Base-by-base conservation (phyloP, 2,888 invertebrate species). In the Diplolepis rosae region DNA sequence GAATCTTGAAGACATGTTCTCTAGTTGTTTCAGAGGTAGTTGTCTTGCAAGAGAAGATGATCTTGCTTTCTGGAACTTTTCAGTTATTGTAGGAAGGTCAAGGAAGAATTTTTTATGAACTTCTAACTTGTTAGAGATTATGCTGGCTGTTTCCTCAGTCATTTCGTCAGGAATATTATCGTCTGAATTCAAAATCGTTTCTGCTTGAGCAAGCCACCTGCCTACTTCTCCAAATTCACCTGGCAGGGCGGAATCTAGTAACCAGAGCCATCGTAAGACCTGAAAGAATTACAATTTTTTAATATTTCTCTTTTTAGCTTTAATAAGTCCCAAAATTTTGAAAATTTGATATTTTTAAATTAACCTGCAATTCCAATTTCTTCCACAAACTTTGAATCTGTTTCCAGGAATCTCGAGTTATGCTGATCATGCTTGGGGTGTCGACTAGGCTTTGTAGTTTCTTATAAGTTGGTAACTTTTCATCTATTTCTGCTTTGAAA, bases 41-140 rank as follows among this genome's bases (percentile, higher is more conserved):
- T 94, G 92, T 71, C 92, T 90, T 24, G 93, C 93, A 76, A 93
- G 90, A 0, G 94, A 92, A 35, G 94, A 92, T 74, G 92, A 90
- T 83, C 93, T 92, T 52, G 94, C 94, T 77, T 93, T 92, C 78
- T 94, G 92, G 85, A 98, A 97, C 88, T 94, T 93, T 71, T 94
- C 93, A 80, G 93, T 90, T 76, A 96, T 92, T 48, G 92, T 91
- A 13, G 96, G 95, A 77, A 96, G 90, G 80, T 96, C 95, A 71
- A 94, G 93, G 89, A 98, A 98, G 91, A 97, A 98, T 75, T 93
- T 91, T 88, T 95, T 96, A 85, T 97, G 97, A 85, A 96, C 96
- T 86, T 96, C 96, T 74, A 96, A 89, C 89, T 96, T 96, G 83
- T 94, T 93, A 83, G 96, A 96, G 76, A 96, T 95, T 70, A 96